Conservation (phyloP, 2,888 invertebrate species). For the Heteropelma amictum region DNA sequence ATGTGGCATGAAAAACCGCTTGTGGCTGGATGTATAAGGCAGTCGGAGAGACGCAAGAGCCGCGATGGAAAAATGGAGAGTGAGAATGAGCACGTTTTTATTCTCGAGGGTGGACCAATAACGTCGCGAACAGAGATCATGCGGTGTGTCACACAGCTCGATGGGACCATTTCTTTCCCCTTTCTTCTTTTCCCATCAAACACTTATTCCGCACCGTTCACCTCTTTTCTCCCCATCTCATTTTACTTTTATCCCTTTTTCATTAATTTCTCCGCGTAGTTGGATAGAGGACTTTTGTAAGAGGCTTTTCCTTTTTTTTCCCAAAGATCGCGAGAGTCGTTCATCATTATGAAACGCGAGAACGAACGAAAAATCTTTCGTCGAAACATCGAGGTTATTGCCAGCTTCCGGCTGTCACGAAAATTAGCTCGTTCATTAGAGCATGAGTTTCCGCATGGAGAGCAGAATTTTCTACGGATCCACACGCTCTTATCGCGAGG, state of each 20-base stretch:
- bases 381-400: too few relatives aligned
- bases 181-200: background rate
- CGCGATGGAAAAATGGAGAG: slow-evolving; percentile 24
- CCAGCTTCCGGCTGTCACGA: too few relatives aligned
- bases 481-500: too few relatives aligned
- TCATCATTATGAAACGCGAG: too few relatives aligned
- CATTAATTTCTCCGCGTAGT: too few relatives aligned
- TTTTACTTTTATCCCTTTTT: background rate
- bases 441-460: too few relatives aligned
- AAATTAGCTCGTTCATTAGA: too few relatives aligned
- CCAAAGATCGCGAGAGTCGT: too few relatives aligned
- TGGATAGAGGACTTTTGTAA: too few relatives aligned
- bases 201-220: background rate
- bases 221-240: background rate
- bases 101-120: slow-evolving; percentile 39
- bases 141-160: slow-evolving; percentile 30
- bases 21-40: slow-evolving; percentile 44
- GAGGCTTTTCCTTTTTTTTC: too few relatives aligned
- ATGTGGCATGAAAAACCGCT: slow-evolving; percentile 17
- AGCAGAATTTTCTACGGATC: too few relatives aligned
- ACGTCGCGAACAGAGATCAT: slow-evolving; percentile 44
- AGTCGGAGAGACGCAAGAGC: slow-evolving; percentile 11
- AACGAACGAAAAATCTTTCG: too few relatives aligned
- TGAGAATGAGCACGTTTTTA: slow-evolving; percentile 36
- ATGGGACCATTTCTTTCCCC: slow-evolving; percentile 31